Base-by-base conservation (phyloP, 2,797 vertebrate genomes). In the Acanthopagrus latus region DNA sequence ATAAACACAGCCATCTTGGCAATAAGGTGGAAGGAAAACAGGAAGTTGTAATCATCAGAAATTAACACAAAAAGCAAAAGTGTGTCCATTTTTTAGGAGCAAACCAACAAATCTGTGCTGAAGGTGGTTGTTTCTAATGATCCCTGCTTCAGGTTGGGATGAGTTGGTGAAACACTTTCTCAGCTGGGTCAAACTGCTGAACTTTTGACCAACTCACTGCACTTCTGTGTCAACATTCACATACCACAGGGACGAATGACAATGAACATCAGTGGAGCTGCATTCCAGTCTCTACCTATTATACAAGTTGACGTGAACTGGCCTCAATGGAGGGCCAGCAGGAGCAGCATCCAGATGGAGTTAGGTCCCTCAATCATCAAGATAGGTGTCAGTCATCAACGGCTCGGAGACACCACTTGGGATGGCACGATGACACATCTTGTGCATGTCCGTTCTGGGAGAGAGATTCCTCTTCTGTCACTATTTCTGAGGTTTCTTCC, bases 241-340 rank as follows among this genome's bases (percentile, higher is more conserved):
- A 92, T 92, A 91, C 88, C 91, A 87, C 57, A 1, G 72, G 21
- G 74, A 87, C 76, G 74, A 80, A 76, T 73, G 72, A 94, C 90
- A 94, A 94, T 89, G 89, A 89, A 71, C 86, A 79, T 76, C 60
- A 91, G 79, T 51, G 60, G 70, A 57, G 90, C 84, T 51, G 87
- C 91, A 94, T 94, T 93, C 93, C 93, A 88, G 88, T 80, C 82
- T 73, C 80, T 70, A 90, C 84, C 90, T 86, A 86, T 91, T 92
- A 89, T 87, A 82, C 83, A 90, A 90, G 89, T 91, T 86, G 85
- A 84, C 81, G 62, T 62, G 44, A 71, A 74, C 79, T 41, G 60
- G 56, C 71, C 27, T 75, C 83, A 84, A 62, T 66, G 47, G 59
- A 78, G 59, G 38, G 72, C 18, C 54, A 71, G 67, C 52, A 54